Percentiles rank a stretch among this genome's conserved stretches.
Conservation (phyloP, 2,888 invertebrate genomes). For the Kuschelorhynchus macadamiae region DNA sequence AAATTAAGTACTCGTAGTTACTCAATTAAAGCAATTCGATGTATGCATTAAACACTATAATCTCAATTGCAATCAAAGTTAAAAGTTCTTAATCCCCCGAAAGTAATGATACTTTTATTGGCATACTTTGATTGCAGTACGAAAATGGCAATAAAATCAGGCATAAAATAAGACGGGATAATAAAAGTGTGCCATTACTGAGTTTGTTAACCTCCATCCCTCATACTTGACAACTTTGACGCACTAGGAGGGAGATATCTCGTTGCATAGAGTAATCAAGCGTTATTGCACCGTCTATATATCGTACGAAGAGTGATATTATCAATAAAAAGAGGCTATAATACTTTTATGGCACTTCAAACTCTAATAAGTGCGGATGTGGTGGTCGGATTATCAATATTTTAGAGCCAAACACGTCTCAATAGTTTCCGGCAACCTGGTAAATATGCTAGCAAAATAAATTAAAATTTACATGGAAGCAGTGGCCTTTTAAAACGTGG, state of each 20-base stretch:
- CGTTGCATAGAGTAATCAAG: constrained; percentile 42
- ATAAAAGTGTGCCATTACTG: constrained; percentile 39
- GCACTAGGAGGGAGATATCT: constrained; percentile 31
- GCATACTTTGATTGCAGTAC: constrained; percentile 24
- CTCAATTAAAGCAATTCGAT: too few species aligned
- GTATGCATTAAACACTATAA: too few species aligned
- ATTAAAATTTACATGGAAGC: too few species aligned
- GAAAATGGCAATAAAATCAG: constrained; percentile 21
- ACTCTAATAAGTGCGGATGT: constrained; percentile 15
- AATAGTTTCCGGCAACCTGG: neutral
- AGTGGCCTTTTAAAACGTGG: too few species aligned
- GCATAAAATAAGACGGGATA: constrained; percentile 25
- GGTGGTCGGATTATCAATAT: constrained; percentile 4
- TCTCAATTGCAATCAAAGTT: too few species aligned
- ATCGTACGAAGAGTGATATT: constrained; percentile 26
- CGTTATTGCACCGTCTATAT: constrained; percentile 34
- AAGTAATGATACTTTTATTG: constrained; percentile 10
- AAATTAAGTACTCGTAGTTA: too few species aligned
- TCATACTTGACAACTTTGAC: constrained; percentile 15
- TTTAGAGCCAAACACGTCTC: neutral
- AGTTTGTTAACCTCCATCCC: constrained; percentile 41
- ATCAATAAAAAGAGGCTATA: constrained; percentile 26
- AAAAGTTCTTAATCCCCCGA: too few species aligned
- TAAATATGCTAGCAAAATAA: too few species aligned
- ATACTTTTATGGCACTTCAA: constrained; percentile 21